phyloP scores from a whole-genome alignment of 2,797 vertebrate genomes.

The Gila robusta region DNA sequence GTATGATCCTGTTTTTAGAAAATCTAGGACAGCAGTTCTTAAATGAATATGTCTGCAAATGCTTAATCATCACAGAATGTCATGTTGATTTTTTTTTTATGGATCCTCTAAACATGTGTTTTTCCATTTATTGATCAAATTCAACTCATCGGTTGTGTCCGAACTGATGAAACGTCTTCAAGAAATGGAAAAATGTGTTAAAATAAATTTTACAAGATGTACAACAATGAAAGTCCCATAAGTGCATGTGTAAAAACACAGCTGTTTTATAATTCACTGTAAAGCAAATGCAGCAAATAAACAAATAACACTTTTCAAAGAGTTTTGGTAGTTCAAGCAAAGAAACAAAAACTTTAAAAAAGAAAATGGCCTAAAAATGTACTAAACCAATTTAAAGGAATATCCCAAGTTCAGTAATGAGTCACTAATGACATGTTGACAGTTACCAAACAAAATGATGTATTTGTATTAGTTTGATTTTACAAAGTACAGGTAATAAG shows the following conservation, averaged over 20 bases:
- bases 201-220: not conserved
- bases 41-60: not conserved
- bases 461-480: not conserved
- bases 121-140: not conserved
- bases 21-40: not conserved
- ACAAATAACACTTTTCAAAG: not conserved
- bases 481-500: not conserved
- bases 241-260: not conserved
- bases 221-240: not conserved
- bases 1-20: not conserved
- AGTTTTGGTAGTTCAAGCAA: not conserved
- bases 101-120: not conserved
- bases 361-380: not conserved
- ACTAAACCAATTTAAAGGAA: not conserved
- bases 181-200: constrained; percentile 7
- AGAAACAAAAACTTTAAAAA: not conserved
- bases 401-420: not conserved
- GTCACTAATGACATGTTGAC: not conserved
- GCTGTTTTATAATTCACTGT: not conserved
- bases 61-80: not conserved
- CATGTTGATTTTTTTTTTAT: not conserved
- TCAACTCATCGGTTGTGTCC: not conserved
- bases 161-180: not conserved
- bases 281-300: not conserved
- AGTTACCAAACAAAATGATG: not conserved